Base-by-base conservation (phyloP, 2,888 invertebrate genomes). In the Drosophila mulleri region DNA sequence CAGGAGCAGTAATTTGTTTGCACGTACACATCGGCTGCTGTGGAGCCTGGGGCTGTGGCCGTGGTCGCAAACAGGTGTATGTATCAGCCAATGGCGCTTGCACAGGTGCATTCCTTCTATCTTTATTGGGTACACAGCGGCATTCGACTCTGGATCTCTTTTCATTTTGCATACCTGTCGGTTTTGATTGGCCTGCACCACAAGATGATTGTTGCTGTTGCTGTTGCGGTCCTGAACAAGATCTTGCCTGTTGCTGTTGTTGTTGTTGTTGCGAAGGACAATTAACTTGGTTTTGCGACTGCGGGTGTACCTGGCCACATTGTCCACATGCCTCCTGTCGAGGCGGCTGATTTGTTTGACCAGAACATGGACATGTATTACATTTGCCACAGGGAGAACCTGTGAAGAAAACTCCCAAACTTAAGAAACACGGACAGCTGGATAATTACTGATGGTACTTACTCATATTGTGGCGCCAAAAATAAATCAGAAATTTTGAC, bases 351-450 rank as follows among this genome's bases (percentile, higher is more conserved):
- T 12, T 12, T 20, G 58, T 0, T 16, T 26, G 18, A n/a, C 26
- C 35, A 11, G 62, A 18, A 37, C 87, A 89, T 0, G 88, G 67
- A 18, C 83, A 83, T 7, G 57, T n/a, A 44, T 62, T 73, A 60
- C 72, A 75, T 50, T 88, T 88, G 37, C 82, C 82, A 71, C 82
- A 86, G 26, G 87, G 84, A 23, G 64, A 59, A 37, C 56, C 80
- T 74, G 44, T 1, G 0, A 12, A 8, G 61, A 59, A 1, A 11
- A 9, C 12, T 9, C 0, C 8, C 20, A 8, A 56, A 18, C 37
- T 37, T 1, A 39, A n/a, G 2, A 37, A 20, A 35, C 20, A 29
- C 26, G 8, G 20, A 12, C 32, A 44, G 23, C 11, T 32, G 11
- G 16, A n/a, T 14, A n/a, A 16, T 26, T 16, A 29, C 20, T n/a